Percentiles rank a stretch among this genome's conserved stretches.
These are phyloP conservation scores for Rhysida immarginata DNA, from an alignment of 1,140 invertebrate species.

Conservation along the genomic window DNA sequence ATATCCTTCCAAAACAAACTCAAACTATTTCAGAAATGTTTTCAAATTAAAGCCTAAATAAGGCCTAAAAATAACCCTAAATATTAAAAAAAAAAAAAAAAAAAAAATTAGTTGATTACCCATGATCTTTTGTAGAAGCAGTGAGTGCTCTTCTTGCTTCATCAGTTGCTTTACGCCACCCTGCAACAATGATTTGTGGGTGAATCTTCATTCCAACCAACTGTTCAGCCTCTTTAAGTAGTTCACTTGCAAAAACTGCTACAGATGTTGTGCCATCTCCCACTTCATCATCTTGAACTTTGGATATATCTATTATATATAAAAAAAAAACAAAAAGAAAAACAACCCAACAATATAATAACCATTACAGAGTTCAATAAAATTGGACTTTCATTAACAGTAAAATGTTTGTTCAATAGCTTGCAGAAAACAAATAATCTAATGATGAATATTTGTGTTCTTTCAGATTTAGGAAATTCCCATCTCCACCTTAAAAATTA, in stretches of 20 bases:
- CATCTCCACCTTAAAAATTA: too few relatives aligned
- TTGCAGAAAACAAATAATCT: not conserved
- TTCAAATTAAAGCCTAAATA: too few relatives aligned
- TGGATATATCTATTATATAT: constrained; percentile 71
- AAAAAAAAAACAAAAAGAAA: constrained; percentile 12
- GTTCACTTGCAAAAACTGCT: constrained; percentile 87
- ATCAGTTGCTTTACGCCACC: constrained; percentile 75
- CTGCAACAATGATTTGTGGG: constrained; percentile 93
- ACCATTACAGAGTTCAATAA: constrained; percentile 2
- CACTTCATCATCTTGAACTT: constrained; percentile 98
- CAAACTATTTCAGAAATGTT: too few relatives aligned
- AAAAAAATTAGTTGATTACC: constrained; percentile 25
- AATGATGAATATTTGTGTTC: too few relatives aligned
- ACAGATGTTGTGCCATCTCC: constrained; percentile 99
- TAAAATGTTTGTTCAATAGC: constrained; percentile 7
- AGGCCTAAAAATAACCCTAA: too few relatives aligned
- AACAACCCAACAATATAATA: too few relatives aligned
- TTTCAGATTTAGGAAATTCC: too few relatives aligned
- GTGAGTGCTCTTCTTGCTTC: constrained; percentile 68
- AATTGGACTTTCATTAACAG: too few relatives aligned
- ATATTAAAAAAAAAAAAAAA: constrained; percentile 2
- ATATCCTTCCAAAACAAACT: too few relatives aligned
- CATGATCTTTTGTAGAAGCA: constrained; percentile 59
- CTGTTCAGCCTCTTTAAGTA: constrained; percentile 88
- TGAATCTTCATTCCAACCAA: constrained; percentile 89